Conservation (phyloP, 2,888 invertebrate species). For the Laspeyria flexula region DNA sequence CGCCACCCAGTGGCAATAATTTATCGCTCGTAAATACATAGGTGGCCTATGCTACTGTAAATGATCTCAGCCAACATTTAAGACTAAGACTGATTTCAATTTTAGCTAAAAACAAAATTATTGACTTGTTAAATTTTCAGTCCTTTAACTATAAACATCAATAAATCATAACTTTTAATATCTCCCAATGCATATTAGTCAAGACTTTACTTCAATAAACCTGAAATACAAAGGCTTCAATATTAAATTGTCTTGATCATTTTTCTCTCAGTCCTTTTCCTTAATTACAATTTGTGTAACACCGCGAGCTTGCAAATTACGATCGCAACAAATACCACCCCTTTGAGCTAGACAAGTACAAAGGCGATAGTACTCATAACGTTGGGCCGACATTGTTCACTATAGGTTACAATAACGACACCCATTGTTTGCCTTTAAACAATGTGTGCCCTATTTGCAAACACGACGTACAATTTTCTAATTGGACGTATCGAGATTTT, state of each 20-base stretch:
- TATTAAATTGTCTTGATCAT: background rate
- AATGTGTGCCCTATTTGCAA: slow-evolving; percentile 24
- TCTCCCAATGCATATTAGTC: too few relatives aligned
- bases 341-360: slow-evolving; percentile 13
- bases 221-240: too few relatives aligned
- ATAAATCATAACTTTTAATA: too few relatives aligned
- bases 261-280: background rate
- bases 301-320: background rate
- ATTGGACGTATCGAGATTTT: slow-evolving; percentile 3
- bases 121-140: too few relatives aligned
- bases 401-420: slow-evolving; percentile 32
- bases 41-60: too few relatives aligned
- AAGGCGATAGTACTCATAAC: slow-evolving; percentile 14
- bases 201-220: too few relatives aligned
- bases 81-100: too few relatives aligned
- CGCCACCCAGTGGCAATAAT: too few relatives aligned
- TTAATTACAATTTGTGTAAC: background rate
- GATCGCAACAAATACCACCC: slow-evolving; percentile 16
- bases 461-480: slow-evolving; percentile 19
- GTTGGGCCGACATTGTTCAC: slow-evolving; percentile 25
- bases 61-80: too few relatives aligned
- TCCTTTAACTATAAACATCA: too few relatives aligned
- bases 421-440: slow-evolving; percentile 25
- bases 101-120: too few relatives aligned
- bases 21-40: too few relatives aligned